Evolutionary conservation across 2,797 vertebrate genomes (phyloP), one percentile per base, ranked within the genome.

Genomic region (Botia almorhae): DNA sequence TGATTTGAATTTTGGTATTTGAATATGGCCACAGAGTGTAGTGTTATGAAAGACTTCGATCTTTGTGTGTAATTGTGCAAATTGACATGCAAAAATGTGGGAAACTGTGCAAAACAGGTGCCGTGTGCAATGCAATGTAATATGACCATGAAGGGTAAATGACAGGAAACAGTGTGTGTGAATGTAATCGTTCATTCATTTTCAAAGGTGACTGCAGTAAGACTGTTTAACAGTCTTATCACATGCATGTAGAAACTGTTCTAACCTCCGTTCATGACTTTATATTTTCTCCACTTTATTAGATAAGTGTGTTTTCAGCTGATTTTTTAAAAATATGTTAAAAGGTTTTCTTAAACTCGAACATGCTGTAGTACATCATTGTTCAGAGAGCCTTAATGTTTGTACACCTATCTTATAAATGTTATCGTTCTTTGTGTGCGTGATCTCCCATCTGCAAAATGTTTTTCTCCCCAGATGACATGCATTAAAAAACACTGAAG

Each of bases 231-330:
- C 11, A 23, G 58, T 60, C 58, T 60, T 23, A 60, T 60, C 21
- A 10, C 56, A 19, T 60, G 58, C 21, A 60, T 21, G 12, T 11
- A 60, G 21, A 60, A 60, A 26, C 58, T 60, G 55, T 58, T 53
- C 48, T 79, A 46, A 29, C 69, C 48, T 29, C 60, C 12, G 21
- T 65, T 65, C 61, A 29, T 65, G 69, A 80, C 48, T 48, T 55
- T 36, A n/a, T 58, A 8, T 23, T 21, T 55, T 39, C 17, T 50
- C 21, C 19, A 43, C 43, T 5, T 36, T n/a, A 17, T 17, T 33
- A 64, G 6, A n/a, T 8, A 36, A 63, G 29, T 64, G 61, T 64
- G 61, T 64, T 33, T 17, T 64, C 2, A 36, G 1, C 21, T 13
- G 12, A 61, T 61, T 53, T 6, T 53, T n/a, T 46, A 11, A 46